Percentiles rank a stretch among this genome's conserved stretches.
phyloP scores from a whole-genome alignment of 1,140 invertebrate genomes.

The Coelopa frigida region DNA sequence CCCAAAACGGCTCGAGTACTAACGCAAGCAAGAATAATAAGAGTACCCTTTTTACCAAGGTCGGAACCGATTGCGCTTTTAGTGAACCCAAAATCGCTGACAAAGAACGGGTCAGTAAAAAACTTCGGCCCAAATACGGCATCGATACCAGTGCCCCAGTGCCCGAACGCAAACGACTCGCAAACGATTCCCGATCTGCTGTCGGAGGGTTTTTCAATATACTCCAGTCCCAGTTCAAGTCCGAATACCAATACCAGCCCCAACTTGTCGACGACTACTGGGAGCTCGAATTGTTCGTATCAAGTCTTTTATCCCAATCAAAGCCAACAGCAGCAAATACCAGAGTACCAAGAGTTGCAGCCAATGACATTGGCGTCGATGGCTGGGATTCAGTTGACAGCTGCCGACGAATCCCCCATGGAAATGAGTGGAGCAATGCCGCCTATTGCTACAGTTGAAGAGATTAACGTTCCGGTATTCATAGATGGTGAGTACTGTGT shows the following conservation, averaged over 20 bases:
- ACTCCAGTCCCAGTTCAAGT: background rate
- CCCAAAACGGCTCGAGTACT: too few species aligned
- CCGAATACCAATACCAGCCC: too few species aligned
- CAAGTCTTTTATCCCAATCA: too few species aligned
- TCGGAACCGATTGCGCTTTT: conserved; percentile 28
- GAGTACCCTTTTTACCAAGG: conserved; percentile 44
- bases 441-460: conserved; percentile 45
- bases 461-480: conserved; percentile 45
- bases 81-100: conserved; percentile 29
- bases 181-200: too few species aligned
- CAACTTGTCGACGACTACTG: too few species aligned
- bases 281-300: too few species aligned
- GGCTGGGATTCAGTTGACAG: conserved; percentile 42
- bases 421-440: conserved; percentile 45
- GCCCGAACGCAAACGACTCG: conserved; percentile 2
- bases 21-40: conserved; percentile 12
- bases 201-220: too few species aligned
- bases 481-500: conserved; percentile 46
- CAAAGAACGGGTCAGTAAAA: conserved; percentile 22
- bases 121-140: conserved; percentile 17
- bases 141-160: conserved; percentile 1
- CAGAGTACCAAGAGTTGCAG: too few species aligned
- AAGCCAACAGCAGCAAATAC: too few species aligned
- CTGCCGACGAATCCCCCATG: conserved; percentile 33
- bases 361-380: conserved; percentile 35